phyloP scores from a whole-genome alignment of 2,888 invertebrate genomes.

The Cancer borealis region DNA sequence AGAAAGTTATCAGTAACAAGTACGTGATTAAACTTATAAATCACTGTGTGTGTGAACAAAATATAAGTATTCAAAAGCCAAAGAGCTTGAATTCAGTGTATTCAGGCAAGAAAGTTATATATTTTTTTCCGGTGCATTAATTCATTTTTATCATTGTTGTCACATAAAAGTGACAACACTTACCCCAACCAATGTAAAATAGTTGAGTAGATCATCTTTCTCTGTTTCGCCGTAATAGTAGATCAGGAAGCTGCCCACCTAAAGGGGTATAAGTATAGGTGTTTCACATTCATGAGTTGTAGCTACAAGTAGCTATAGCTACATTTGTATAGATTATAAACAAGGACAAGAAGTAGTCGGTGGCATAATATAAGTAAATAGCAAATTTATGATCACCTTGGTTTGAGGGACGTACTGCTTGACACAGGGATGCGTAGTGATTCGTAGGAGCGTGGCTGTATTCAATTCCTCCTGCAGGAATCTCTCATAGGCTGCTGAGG shows the following conservation, averaged over 20 bases:
- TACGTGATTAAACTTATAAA: too few relatives aligned
- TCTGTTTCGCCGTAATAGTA: conserved; percentile 59
- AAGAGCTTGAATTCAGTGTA: background rate
- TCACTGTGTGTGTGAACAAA: background rate
- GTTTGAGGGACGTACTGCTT: conserved; percentile 67
- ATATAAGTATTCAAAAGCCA: background rate
- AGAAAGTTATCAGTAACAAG: too few relatives aligned
- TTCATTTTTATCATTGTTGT: background rate
- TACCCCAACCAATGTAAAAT: conserved; percentile 54
- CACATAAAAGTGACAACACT: conserved; percentile 13
- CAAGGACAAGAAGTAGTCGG: too few relatives aligned
- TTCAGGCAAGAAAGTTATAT: background rate
- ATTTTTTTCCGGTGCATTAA: background rate
- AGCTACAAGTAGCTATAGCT: too few relatives aligned
- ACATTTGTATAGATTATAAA: too few relatives aligned
- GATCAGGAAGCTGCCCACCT: conserved; percentile 65
- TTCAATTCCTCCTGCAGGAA: conserved; percentile 59
- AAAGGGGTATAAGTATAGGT: background rate
- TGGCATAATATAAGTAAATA: background rate
- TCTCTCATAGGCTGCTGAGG: conserved; percentile 54
- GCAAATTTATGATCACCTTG: conserved; percentile 38
- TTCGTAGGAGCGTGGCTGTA: conserved; percentile 56
- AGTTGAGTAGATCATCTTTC: conserved; percentile 46
- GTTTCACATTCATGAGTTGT: too few relatives aligned
- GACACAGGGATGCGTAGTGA: conserved; percentile 63